Percentiles rank a stretch among this genome's conserved stretches.
Conservation (phyloP, 1,140 invertebrate species). For the Drosophila serrata region DNA sequence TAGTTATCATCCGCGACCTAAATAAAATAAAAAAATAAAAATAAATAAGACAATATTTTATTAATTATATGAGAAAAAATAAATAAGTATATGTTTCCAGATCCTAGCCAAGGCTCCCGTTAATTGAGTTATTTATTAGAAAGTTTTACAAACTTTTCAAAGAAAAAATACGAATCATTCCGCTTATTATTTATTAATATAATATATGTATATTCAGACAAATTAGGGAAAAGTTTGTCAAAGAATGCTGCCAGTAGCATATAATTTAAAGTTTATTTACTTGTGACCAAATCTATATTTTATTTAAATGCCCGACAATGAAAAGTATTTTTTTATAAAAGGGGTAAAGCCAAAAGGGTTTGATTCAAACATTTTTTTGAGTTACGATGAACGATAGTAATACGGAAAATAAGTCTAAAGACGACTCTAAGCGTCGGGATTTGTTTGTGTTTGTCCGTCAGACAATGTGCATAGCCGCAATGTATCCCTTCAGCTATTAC, state of each 20-base stretch:
- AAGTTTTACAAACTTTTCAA: slow-evolving; percentile 11
- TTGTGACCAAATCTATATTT: slow-evolving; percentile 12
- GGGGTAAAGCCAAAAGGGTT: neutral
- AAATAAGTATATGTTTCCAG: neutral
- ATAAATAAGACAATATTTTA: neutral
- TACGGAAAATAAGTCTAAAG: neutral
- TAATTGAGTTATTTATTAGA: slow-evolving; percentile 4
- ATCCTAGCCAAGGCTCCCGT: too few species aligned
- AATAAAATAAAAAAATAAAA: neutral
- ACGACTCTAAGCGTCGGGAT: slow-evolving; percentile 52
- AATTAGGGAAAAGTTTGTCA: neutral
- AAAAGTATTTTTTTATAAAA: slow-evolving; percentile 33
- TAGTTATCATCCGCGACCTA: neutral
- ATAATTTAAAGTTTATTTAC: slow-evolving; percentile 40
- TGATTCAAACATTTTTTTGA: too few species aligned
- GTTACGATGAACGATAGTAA: neutral
- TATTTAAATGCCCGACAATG: too few species aligned
- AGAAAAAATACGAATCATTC: neutral
- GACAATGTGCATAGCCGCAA: slow-evolving; percentile 62
- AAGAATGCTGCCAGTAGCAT: neutral
- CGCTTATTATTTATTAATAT: slow-evolving; percentile 48
- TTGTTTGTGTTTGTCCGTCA: slow-evolving; percentile 67
- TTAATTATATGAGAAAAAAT: too few species aligned
- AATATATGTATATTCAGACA: slow-evolving; percentile 19
- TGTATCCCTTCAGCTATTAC: slow-evolving; percentile 63